Conservation (phyloP, 2,888 invertebrate genomes). For the Trachelus iudaicus region DNA sequence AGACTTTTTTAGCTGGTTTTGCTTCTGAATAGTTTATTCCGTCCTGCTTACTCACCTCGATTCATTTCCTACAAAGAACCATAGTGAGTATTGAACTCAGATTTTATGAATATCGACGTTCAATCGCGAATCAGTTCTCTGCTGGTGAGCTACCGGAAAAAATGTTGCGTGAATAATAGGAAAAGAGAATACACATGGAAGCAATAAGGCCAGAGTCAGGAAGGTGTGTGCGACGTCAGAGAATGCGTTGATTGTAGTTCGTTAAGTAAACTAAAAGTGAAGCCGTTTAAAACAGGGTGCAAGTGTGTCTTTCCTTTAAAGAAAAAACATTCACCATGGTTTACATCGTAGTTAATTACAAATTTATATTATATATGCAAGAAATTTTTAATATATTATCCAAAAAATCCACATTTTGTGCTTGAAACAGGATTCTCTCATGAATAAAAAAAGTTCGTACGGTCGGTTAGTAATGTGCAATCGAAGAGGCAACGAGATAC, state of each 20-base stretch:
- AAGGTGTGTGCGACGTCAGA: background rate
- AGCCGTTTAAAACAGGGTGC: background rate
- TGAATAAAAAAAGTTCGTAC: background rate
- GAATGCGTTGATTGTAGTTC: background rate
- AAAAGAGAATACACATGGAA: background rate
- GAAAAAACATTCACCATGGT: no score
- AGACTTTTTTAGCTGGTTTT: slow-evolving; percentile 1
- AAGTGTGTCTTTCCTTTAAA: background rate
- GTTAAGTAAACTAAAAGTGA: background rate
- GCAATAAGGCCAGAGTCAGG: background rate
- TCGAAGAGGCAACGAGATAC: background rate
- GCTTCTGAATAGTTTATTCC: background rate
- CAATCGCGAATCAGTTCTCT: background rate
- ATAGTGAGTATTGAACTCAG: background rate
- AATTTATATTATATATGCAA: background rate
- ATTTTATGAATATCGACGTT: background rate
- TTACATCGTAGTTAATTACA: no score
- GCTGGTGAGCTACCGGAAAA: background rate
- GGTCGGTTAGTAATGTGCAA: background rate
- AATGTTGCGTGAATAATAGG: background rate
- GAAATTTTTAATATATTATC: background rate
- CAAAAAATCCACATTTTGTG: background rate
- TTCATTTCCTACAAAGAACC: background rate
- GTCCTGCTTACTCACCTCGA: background rate
- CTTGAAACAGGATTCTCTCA: background rate